These are phyloP conservation scores for Ellobium chinense DNA, from an alignment of 2,888 invertebrate genomes.

Conservation along the genomic window DNA sequence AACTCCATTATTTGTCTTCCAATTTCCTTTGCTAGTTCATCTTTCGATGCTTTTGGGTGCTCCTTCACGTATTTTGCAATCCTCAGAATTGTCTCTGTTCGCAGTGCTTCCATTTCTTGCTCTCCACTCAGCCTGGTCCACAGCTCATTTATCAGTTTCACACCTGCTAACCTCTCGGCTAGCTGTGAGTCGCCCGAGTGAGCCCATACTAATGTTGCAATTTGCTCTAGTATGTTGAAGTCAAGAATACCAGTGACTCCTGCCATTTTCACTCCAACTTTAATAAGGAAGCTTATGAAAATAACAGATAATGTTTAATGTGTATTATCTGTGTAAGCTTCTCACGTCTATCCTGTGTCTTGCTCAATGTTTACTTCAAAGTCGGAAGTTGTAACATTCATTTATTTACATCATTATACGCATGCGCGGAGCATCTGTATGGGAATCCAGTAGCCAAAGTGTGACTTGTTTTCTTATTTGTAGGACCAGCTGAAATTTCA, in stretches of 20 bases:
- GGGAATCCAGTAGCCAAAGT: background rate
- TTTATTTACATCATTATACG: conserved; percentile 31
- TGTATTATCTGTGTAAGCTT: too few species aligned
- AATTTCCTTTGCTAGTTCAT: conserved; percentile 65
- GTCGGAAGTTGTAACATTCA: conserved; percentile 7
- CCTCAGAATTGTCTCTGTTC: conserved; percentile 63
- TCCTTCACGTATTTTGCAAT: conserved; percentile 71
- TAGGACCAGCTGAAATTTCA: too few species aligned
- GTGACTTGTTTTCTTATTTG: background rate
- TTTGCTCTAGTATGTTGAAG: conserved; percentile 31
- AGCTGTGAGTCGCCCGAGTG: conserved; percentile 56
- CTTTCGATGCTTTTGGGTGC: conserved; percentile 69
- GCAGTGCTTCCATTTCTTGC: conserved; percentile 67
- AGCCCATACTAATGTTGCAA: conserved; percentile 54
- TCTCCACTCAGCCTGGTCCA: conserved; percentile 61
- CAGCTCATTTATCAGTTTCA: conserved; percentile 57
- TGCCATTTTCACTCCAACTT: background rate
- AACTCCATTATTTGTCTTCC: conserved; percentile 66
- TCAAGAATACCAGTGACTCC: background rate
- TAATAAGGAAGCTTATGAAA: too few species aligned
- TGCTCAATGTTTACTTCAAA: conserved; percentile 18
- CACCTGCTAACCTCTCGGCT: conserved; percentile 56
- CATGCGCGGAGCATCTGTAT: background rate
- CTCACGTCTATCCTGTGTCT: too few species aligned
- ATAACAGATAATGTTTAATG: too few species aligned